Conservation (phyloP, 2,888 invertebrate genomes). For the Oxycera nigricornis region DNA sequence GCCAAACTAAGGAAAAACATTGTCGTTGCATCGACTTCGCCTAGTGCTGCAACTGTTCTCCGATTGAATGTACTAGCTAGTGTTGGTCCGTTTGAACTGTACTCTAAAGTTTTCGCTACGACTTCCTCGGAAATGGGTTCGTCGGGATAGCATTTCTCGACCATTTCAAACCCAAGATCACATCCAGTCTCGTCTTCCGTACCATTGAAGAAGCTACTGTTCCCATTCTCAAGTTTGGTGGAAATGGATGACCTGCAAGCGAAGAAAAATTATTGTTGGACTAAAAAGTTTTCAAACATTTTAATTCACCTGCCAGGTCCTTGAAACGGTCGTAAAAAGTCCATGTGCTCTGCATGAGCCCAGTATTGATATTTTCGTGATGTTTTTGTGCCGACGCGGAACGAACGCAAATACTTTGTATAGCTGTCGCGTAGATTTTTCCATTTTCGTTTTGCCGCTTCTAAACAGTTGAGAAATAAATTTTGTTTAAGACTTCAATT, state of each 20-base stretch:
- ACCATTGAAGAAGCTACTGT: constrained; percentile 55
- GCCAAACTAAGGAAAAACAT: constrained; percentile 59
- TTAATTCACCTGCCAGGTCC: constrained; percentile 57
- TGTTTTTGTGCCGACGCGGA: constrained; percentile 60
- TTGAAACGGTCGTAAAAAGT: constrained; percentile 60
- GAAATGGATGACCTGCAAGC: background rate
- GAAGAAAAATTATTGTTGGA: background rate
- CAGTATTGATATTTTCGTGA: constrained; percentile 62
- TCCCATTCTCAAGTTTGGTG: background rate
- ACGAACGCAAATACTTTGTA: constrained; percentile 61
- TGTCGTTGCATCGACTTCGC: constrained; percentile 59
- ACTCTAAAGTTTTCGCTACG: background rate
- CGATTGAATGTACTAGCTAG: constrained; percentile 16
- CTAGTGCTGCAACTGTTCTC: constrained; percentile 10
- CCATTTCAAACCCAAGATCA: constrained; percentile 42
- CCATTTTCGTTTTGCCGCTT: constrained; percentile 57
- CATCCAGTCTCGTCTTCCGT: constrained; percentile 48
- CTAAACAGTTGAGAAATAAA: constrained; percentile 47
- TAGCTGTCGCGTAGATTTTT: constrained; percentile 62
- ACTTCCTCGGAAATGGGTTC: constrained; percentile 1
- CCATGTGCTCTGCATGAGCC: constrained; percentile 62
- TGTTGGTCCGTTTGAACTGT: constrained; percentile 4
- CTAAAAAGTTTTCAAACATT: background rate
- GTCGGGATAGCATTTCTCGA: constrained; percentile 43
- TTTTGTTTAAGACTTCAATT: background rate